Percentiles rank a stretch among this genome's conserved stretches.
Conservation (phyloP, 2,797 vertebrate species). For the Hemitrygon akajei region DNA sequence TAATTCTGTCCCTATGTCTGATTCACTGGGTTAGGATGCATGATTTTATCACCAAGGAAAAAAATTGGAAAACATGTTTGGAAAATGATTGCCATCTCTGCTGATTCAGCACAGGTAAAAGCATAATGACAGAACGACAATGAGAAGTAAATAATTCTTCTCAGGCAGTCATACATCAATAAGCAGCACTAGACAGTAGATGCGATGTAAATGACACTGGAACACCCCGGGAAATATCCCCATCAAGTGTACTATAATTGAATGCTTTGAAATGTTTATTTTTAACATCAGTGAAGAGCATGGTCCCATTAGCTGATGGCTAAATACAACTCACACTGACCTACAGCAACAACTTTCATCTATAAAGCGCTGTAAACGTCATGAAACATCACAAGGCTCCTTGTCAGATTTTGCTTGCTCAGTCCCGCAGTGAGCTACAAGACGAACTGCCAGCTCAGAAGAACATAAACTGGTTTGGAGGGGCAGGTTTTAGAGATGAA, state of each 20-base stretch:
- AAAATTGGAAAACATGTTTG: not conserved
- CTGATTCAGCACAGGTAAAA: not conserved
- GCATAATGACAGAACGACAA: not conserved
- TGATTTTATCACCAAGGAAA: not conserved
- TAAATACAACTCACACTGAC: not conserved
- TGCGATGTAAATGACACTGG: not conserved
- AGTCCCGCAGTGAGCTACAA: not conserved
- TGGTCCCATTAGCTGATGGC: not conserved
- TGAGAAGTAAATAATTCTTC: not conserved
- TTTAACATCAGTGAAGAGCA: not conserved
- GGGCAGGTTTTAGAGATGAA: not conserved
- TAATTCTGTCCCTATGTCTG: too few relatives aligned
- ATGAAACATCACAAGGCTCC: not conserved
- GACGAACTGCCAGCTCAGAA: not conserved
- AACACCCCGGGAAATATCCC: not conserved
- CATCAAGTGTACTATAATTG: not conserved
- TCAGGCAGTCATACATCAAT: not conserved
- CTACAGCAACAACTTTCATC: not conserved
- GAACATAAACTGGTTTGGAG: not conserved
- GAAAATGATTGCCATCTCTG: not conserved
- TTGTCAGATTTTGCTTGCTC: not conserved
- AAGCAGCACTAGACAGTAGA: not conserved
- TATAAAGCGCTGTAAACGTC: not conserved
- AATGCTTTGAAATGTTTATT: not conserved
- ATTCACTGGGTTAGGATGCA: not conserved